phyloP scores from a whole-genome alignment of 2,113 vertebrate species.

The Gallinago undulata region DNA sequence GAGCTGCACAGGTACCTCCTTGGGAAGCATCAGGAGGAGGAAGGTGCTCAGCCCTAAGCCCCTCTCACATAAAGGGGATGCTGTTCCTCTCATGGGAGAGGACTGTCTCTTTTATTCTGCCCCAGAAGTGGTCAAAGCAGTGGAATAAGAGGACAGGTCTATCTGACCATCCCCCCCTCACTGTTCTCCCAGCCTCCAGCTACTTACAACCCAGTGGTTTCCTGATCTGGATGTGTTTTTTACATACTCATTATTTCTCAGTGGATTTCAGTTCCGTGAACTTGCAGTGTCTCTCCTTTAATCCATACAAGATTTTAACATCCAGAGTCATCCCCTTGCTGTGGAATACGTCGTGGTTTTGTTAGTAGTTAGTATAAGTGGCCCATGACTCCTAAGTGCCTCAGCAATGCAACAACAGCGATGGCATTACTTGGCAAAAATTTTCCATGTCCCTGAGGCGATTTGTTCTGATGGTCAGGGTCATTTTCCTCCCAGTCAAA shows the following conservation, averaged over 20 bases:
- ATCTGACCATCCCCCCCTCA: not conserved
- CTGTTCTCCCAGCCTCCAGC: not conserved
- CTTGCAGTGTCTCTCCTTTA: not conserved
- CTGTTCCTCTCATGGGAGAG: not conserved
- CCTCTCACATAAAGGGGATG: not conserved
- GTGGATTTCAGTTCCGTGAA: not conserved
- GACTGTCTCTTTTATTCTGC: not conserved
- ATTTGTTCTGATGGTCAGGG: conserved; percentile 11
- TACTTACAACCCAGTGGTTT: not conserved
- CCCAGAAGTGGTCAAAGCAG: not conserved
- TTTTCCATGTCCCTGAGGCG: not conserved
- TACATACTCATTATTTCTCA: not conserved
- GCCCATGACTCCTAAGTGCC: not conserved
- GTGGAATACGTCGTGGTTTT: not conserved
- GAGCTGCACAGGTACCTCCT: not conserved
- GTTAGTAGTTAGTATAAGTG: not conserved
- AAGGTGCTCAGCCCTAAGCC: not conserved
- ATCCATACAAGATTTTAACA: not conserved
- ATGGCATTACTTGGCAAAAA: not conserved
- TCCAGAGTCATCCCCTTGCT: not conserved
- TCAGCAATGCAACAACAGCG: not conserved
- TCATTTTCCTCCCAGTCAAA: conserved; percentile 12
- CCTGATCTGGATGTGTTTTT: not conserved
- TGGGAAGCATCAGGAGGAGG: not conserved
- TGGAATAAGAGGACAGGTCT: not conserved